Conservation (phyloP, 1,140 invertebrate genomes). For the Scaptomyza hsui region DNA sequence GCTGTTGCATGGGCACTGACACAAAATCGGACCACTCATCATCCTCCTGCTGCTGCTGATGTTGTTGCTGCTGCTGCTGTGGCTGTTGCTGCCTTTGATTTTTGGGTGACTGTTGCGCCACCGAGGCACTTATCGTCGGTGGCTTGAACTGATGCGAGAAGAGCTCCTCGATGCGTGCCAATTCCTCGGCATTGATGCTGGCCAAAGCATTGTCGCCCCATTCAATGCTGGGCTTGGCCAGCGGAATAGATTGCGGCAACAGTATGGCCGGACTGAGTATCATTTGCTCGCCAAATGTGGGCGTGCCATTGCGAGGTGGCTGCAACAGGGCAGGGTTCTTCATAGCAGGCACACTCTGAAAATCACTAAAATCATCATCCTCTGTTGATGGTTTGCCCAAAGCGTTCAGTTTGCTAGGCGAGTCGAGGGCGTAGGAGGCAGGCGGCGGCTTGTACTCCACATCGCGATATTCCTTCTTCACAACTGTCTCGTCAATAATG, state of each 20-base stretch:
- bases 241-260: slow-evolving; percentile 72
- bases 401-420: slow-evolving; percentile 46
- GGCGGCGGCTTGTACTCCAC: slow-evolving; percentile 81
- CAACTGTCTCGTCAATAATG: slow-evolving; percentile 82
- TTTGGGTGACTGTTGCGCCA: slow-evolving; percentile 64
- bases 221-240: slow-evolving; percentile 85
- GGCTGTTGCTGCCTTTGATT: slow-evolving; percentile 7
- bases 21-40: slow-evolving; percentile 87
- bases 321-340: slow-evolving; percentile 12
- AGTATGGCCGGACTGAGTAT: slow-evolving; percentile 80
- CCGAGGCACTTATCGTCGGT: slow-evolving; percentile 75
- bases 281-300: slow-evolving; percentile 75
- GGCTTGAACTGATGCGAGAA: slow-evolving; percentile 66
- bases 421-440: slow-evolving; percentile 46
- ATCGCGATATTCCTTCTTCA: slow-evolving; percentile 83
- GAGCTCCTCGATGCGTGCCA: slow-evolving; percentile 85
- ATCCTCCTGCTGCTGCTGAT: slow-evolving; percentile 78
- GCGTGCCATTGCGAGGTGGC: slow-evolving; percentile 51
- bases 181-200: slow-evolving; percentile 87
- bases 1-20: slow-evolving; percentile 84
- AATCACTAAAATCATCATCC: slow-evolving; percentile 80
- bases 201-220: slow-evolving; percentile 86
- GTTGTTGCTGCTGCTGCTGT: slow-evolving; percentile 1
- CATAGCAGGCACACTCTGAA: slow-evolving; percentile 70
- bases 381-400: slow-evolving; percentile 28